Base-by-base conservation (phyloP, 2,797 vertebrate species). In the Pseudomugil gertrudae region DNA sequence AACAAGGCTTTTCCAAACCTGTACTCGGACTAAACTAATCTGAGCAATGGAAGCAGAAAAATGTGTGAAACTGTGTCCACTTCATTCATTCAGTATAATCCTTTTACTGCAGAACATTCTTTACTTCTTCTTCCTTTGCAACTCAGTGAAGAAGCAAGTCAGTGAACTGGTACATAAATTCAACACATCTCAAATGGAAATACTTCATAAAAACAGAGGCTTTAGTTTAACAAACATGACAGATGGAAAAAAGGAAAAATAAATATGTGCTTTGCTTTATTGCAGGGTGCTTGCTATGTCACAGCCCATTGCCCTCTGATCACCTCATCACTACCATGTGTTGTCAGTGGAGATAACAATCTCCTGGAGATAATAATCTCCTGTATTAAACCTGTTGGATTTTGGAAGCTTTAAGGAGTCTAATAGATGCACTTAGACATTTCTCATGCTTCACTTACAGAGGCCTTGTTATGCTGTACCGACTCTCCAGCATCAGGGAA, bases 391-490 rank as follows among this genome's bases (percentile, higher is more conserved):
- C 26, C 7, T 17, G 24, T 13, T 51, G 26, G 23, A 27, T 51
- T 5, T 11, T 27, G 76, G 84, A 79, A 90, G 92, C 36, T 87
- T 94, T 51, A 93, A 91, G 30, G 65, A 77, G 0, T 75, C 93
- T 66, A 95, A 95, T 83, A 77, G 87, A 76, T 89, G 94, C 69
- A 95, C 93, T 0, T 65, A 94, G 68, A 91, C 93, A 62, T 95
- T 94, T 76, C 92, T 95, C 72, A 93, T 94, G 80, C 85, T 94
- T 74, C 94, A 95, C 63, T 87, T 95, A 21, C 91, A 9, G 19
- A 9, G 8, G 19, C 40, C 40, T 53, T 29, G 35, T 64, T 63
- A 15, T 19, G 36, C 19, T 63, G 61, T 30, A 23, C 57, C 50
- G 56, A 17, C 24, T 51, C 5, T 19, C 59, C 50, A 32, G 19